Base-by-base conservation (phyloP, 2,888 invertebrate species). In the Ectobius pallidus region DNA sequence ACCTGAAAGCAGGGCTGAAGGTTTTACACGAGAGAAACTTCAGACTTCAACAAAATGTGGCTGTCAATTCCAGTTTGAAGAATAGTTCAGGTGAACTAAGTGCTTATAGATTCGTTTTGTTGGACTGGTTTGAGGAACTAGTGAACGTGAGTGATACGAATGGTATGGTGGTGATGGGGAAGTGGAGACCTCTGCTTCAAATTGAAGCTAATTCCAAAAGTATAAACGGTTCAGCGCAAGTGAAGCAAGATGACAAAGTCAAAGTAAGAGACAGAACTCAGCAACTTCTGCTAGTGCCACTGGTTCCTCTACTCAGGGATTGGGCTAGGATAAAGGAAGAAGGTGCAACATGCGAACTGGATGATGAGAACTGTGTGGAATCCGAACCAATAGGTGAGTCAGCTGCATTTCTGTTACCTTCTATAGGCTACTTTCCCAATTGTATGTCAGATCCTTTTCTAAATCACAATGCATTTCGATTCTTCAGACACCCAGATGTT, bases 91-190 rank as follows among this genome's bases (percentile, higher is more conserved):
- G 46, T 7, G 65, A 65, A 11, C 25, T 27, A 1, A 44, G 65
- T 18, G 34, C 16, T 11, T 49, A 22, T 7, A 30, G 62, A 1
- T 72, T 74, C 16, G 22, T 72, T 9, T 63, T 72, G 14, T 67
- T 69, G 3, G 74, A 74, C 55, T 68, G 71, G 61, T 67, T 25
- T 25, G 68, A 68, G 30, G 63, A 49, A n/a, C 14, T 65, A 32
- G 63, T 52, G 22, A 55, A 58, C 55, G 34, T 44, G 4, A 34
- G 34, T 34, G 6, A 6, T 7, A 30, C 63, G 42, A 69, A 27
- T 22, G n/a, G 2, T 42, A 39, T 30, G 49, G 34, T 20, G 67
- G 32, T 30, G 65, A 39, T 16, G 67, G 44, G n/a, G 44, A 69
- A 62, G 34, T 62, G 73, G 69, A 61, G 72, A 18, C 69, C 69